Evolutionary conservation across 2,113 vertebrate genomes (phyloP), one percentile per base, ranked within the genome.

Genomic region (Phylloscopus whistleri): DNA sequence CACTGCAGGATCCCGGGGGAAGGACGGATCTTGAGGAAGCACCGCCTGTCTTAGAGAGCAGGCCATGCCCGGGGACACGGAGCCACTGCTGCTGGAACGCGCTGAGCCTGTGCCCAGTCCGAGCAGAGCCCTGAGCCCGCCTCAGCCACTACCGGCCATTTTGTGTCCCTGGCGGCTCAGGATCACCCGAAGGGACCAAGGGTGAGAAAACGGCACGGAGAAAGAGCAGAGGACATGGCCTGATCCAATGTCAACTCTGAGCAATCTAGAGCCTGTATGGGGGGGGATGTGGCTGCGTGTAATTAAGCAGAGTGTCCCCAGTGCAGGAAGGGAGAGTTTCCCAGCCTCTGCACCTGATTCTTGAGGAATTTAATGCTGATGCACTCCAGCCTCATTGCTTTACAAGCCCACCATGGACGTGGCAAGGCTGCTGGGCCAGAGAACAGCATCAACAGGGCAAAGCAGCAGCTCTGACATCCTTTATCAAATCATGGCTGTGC

Each of bases 201-300:
- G 10, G 8, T 9, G 35, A 41, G 7, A 41, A 3, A 30, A 43
- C 0, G 4, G 10, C 14, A 19, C 1, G 3, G 9, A 3, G 11
- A 4, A 17, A 30, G 16, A 63, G 0, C 37, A 69, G 3, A 16
- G 9, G 17, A 30, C 20, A 1, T 11, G 13, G 11, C 28, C 35
- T 51, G 52, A 75, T 41, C 39, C 44, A 15, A 26, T 7, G 2
- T 15, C 53, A 48, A 7, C 21, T 48, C 20, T 21, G 77, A 59
- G n/a, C 37, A 33, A 33, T 48, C 43, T 27, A 58, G n/a, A 77
- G 30, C 35, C 15, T 33, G 16, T 9, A 59, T 26, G 18, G 11
- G 7, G 8, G 1, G 11, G 28, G 15, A 2, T 33, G 21, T 39
- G 17, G 8, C 18, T 22, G 8, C 3, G 7, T 27, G 52, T 7